These are phyloP conservation scores for Macropus fuliginosus DNA, from an alignment of 2,797 vertebrate species.

Conservation along the genomic window DNA sequence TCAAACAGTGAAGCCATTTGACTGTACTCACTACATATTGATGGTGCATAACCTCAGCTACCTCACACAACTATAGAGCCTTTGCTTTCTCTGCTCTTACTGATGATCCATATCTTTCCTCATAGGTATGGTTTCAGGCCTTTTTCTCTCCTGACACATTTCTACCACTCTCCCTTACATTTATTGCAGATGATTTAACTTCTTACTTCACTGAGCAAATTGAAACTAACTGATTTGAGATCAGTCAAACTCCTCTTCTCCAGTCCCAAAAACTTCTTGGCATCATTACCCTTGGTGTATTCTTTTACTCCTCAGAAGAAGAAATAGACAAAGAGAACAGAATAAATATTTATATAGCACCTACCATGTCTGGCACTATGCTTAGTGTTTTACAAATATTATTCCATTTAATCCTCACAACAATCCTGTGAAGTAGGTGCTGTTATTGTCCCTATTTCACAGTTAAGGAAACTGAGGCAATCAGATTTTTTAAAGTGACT, in stretches of 20 bases:
- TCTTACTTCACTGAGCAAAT: neutral
- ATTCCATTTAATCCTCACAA: neutral
- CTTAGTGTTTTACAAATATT: neutral
- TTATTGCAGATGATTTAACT: neutral
- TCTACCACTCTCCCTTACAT: neutral
- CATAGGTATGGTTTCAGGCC: neutral
- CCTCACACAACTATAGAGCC: neutral
- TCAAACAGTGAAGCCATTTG: slow-evolving; percentile 29
- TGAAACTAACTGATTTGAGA: neutral
- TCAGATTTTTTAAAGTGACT: neutral
- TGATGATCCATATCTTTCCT: neutral
- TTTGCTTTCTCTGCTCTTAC: neutral
- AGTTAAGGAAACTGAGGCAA: neutral
- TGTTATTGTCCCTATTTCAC: neutral
- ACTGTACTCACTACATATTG: neutral
- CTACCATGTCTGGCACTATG: neutral
- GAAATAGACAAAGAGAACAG: neutral
- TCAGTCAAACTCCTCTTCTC: neutral
- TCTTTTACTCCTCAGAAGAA: neutral
- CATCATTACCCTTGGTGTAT: neutral
- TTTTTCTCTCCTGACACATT: neutral
- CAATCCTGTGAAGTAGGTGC: neutral
- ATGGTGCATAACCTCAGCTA: neutral
- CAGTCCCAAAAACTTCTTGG: neutral
- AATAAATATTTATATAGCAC: neutral